Base-by-base conservation (phyloP, 2,888 invertebrate species). In the Noctua janthina region DNA sequence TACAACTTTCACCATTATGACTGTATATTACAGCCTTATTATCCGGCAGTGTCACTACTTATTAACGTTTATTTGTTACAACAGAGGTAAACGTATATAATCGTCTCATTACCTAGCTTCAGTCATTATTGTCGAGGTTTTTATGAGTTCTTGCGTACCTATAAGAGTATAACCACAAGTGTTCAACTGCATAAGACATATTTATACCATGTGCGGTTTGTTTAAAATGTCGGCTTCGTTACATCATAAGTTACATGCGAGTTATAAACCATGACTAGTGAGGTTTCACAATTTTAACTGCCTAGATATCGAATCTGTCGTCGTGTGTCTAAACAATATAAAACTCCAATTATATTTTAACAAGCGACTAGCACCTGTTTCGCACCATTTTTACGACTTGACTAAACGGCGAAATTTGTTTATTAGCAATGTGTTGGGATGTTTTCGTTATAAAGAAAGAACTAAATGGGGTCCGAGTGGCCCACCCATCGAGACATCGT, bases 1-100 rank as follows among this genome's bases (percentile, higher is more conserved):
- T 35, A 80, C n/a, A 54, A 76, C 81, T 84, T 84, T 76, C 81
- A 56, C 56, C 56, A 15, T 51, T 35, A 68, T 46, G 20, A 64
- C 43, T 67, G 54, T 74, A 43, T 62, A 51, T 73, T 49, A 49
- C 15, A 20, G 43, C 51, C 43, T 66, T 13, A 76, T 74, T 66
- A 54, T n/a, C 29, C 4, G 15, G 29, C 23, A 11, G 15, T 43
- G 8, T 43, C 15, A 15, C 10, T 46, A 23, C 49, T 64, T 70
- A 78, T 59, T 51, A 70, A 17, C 8, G 23, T 74, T 64, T 70
- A 64, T 68, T 51, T 70, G 43, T 59, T 59, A 69, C 39, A 66
- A 51, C 49, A 72, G 15, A n/a, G 8, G 23, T 59, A 59, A 81
- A 71, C 17, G 35, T 56, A 23, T 39, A 59, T 81, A 69, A 71